Percentiles rank a stretch among this genome's conserved stretches.
Conservation (phyloP, 92 coral and sea anemone genomes). For the Zoanthus solanderi region DNA sequence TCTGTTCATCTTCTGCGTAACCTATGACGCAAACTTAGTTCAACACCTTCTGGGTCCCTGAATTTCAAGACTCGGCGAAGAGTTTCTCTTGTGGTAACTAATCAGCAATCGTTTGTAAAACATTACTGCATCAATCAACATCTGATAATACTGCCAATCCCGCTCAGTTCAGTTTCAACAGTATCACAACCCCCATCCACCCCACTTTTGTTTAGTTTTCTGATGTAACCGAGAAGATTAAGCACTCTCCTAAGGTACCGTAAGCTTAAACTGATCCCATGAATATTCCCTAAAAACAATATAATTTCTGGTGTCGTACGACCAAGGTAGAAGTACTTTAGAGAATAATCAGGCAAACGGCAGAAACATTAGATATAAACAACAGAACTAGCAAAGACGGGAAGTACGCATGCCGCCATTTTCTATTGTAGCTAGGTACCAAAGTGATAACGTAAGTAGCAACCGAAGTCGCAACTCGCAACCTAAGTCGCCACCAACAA, state of each 20-base stretch:
- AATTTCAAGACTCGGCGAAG: constrained; percentile 28
- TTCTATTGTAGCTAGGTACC: not conserved
- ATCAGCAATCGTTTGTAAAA: constrained; percentile 28
- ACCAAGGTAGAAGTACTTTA: not conserved
- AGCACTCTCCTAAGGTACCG: too few species aligned
- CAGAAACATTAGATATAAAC: constrained; percentile 19
- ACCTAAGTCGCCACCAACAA: too few species aligned
- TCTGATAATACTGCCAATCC: not conserved
- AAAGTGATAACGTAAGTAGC: too few species aligned
- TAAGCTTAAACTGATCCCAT: too few species aligned
- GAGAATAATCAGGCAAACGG: constrained; percentile 30
- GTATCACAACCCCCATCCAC: constrained; percentile 19
- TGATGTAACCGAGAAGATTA: too few species aligned
- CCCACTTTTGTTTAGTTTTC: not conserved
- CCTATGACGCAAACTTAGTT: constrained; percentile 29
- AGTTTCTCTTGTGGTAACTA: constrained; percentile 39
- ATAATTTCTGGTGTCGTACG: constrained; percentile 32
- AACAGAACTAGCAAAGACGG: constrained; percentile 21
- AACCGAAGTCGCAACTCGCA: too few species aligned
- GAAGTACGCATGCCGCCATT: constrained; percentile 34
- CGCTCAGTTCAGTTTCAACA: constrained; percentile 47
- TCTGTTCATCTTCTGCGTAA: constrained; percentile 20
- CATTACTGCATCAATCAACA: constrained; percentile 29
- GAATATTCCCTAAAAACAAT: not conserved
- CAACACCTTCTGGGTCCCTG: constrained; percentile 33